A percentile compares a stretch with the other conserved stretches of the same genome.
Conservation (phyloP, 2,797 vertebrate genomes). For the Jordanella pulchra region DNA sequence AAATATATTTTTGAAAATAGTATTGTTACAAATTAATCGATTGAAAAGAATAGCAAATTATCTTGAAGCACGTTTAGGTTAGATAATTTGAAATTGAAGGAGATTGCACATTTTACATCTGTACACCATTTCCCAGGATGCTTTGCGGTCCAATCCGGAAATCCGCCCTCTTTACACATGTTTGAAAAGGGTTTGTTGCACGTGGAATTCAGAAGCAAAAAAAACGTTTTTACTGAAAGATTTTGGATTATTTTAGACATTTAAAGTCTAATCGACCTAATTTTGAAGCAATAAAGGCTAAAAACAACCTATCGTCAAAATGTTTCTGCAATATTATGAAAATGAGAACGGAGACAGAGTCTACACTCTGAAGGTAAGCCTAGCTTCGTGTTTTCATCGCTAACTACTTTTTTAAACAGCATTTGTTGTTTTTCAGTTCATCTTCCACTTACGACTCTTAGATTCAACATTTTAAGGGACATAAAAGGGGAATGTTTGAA, state of each 20-base stretch:
- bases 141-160: conserved; percentile 48
- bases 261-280: neutral
- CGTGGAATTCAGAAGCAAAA: conserved; percentile 28
- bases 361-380: conserved; percentile 87
- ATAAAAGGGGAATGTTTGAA: too few species aligned
- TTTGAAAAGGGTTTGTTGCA: neutral
- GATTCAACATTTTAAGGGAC: neutral
- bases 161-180: conserved; percentile 3
- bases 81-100: neutral
- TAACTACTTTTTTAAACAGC: neutral
- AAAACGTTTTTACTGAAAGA: fast-evolving
- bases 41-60: neutral
- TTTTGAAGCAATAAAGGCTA: neutral
- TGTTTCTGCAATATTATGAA: conserved; percentile 89
- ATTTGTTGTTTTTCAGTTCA: neutral
- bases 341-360: conserved; percentile 85
- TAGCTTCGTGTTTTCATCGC: conserved; percentile 23
- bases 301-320: conserved; percentile 33
- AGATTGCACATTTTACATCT: neutral
- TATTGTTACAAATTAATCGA: neutral
- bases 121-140: conserved; percentile 53
- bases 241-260: fast-evolving
- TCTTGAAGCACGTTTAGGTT: neutral
- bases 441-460: neutral
- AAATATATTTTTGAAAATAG: neutral